Conservation (phyloP, 2,888 invertebrate species). For the Palloptera scutellata region DNA sequence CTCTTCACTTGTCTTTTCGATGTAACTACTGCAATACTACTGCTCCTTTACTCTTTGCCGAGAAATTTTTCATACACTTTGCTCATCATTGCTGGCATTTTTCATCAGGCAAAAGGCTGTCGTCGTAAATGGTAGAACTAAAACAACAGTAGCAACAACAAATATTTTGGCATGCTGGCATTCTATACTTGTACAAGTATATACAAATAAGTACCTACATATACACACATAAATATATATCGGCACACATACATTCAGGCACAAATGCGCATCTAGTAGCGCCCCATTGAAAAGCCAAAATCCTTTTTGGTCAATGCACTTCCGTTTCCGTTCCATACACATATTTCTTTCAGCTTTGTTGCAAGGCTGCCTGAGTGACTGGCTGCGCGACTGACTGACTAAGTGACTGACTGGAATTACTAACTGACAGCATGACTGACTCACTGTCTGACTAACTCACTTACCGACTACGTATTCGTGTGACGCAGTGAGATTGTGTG, state of each 20-base stretch:
- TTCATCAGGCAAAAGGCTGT: not conserved
- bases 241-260: not conserved
- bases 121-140: not conserved
- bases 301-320: constrained; percentile 16
- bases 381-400: no score
- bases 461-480: not conserved
- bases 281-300: constrained; percentile 5
- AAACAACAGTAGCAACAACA: not conserved
- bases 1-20: no score
- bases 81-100: constrained; percentile 8
- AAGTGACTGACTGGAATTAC: no score
- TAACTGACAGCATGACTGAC: not conserved
- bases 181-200: not conserved
- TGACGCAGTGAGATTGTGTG: not conserved
- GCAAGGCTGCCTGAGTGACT: no score
- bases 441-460: not conserved
- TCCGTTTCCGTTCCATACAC: not conserved
- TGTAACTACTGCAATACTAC: no score
- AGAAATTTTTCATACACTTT: no score
- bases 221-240: not conserved
- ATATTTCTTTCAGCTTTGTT: no score
- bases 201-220: no score
- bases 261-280: not conserved
- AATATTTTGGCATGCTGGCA: not conserved
- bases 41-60: no score